Base-by-base conservation (phyloP, 2,797 vertebrate genomes). In the Crax fasciolata region DNA sequence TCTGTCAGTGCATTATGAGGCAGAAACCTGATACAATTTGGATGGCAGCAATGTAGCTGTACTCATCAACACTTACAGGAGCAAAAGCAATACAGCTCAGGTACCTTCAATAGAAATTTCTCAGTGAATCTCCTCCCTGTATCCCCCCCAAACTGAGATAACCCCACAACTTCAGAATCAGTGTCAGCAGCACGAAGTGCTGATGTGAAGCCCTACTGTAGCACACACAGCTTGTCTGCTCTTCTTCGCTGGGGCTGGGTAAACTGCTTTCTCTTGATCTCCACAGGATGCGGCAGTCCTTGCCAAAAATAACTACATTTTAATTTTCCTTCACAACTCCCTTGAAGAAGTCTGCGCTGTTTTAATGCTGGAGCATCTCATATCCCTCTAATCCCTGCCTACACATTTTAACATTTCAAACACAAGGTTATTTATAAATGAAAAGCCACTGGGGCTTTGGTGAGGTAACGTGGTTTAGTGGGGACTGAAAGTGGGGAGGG, bases 341-440 rank as follows among this genome's bases (percentile, higher is more conserved):
- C 54, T 91, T 93, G 91, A 74, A 96, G 91, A 88, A 23, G 70
- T 78, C 74, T 89, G 82, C 17, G 58, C 75, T 77, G 80, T 83
- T 91, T 81, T 93, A 93, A 93, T 82, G 76, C 84, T 30, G 77
- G 44, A 94, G 83, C 90, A 90, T 87, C 77, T 59, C 77, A 85
- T 58, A 93, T 71, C 61, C 78, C 93, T 92, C 90, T 90, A 95
- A 93, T 91, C 76, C 74, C 85, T 83, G 90, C 92, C 89, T 73
- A 94, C 78, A 55, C 57, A 25, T 95, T 95, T 95, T 91, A 92
- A 93, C 87, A 94, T 94, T 96, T 96, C 91, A 96, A 95, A 94
- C 92, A 83, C 90, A 80, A 46, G 57, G 89, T 93, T 90, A 95
- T 95, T 93, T 90, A 93, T 87, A 94, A 95, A 79, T 5, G 35